These are phyloP conservation scores for Rhincodon typus DNA, from an alignment of 2,797 vertebrate genomes.

Conservation along the genomic window DNA sequence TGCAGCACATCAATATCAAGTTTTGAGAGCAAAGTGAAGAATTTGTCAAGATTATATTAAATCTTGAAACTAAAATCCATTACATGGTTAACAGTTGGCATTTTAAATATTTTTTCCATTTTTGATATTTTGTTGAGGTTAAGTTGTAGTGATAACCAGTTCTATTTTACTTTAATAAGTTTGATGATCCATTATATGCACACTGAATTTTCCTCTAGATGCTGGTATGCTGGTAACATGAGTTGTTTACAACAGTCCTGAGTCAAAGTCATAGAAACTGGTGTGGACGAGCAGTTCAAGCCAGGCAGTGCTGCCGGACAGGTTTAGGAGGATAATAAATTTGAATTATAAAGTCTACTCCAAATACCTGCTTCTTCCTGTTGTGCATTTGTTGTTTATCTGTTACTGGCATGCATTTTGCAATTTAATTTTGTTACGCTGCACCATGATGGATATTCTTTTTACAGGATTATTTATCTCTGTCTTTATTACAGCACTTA, in stretches of 20 bases:
- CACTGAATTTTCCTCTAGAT: neutral
- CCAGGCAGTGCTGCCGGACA: neutral
- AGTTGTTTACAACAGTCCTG: neutral
- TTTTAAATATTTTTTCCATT: neutral
- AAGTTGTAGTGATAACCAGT: neutral
- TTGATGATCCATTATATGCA: neutral
- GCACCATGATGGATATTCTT: neutral
- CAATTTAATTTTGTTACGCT: neutral
- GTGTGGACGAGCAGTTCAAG: neutral
- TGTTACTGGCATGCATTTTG: neutral
- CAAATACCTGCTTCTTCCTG: neutral
- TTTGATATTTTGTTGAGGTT: neutral
- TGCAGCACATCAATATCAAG: neutral
- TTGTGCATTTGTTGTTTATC: neutral
- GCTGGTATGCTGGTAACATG: neutral
- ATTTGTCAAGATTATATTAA: neutral
- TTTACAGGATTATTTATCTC: neutral
- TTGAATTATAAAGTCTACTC: neutral
- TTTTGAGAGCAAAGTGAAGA: neutral
- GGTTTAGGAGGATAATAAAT: neutral
- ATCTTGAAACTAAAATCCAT: neutral
- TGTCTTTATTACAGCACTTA: neutral
- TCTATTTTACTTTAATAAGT: neutral
- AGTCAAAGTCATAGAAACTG: neutral
- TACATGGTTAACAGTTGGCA: neutral